Evolutionary conservation across 2,888 invertebrate species (phyloP), one percentile per base, ranked within the genome.

Genomic region (Spodoptera littoralis): DNA sequence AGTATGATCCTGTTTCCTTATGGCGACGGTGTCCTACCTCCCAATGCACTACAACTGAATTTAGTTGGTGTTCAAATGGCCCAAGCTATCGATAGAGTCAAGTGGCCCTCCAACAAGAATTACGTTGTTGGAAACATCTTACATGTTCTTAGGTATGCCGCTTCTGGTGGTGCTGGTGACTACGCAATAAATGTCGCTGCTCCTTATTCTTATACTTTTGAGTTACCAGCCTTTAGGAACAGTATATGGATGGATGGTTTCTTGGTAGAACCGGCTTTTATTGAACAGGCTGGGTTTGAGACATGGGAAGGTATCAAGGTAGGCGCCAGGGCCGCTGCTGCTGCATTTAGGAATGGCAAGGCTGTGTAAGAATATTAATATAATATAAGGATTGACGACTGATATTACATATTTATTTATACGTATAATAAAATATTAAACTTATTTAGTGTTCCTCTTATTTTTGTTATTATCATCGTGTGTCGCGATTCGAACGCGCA

Each of bases 91-190:
- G 91, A 92, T 47, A 82, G 83, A 11, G 92, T 94, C 56, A 95
- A 90, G 88, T 95, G 87, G 91, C 58, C 84, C 0, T 67, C 75
- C 0, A 90, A 92, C 11, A 88, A 88, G 0, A 85, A 86, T 46
- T 96, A 96, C 66, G 88, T 89, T 4, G 92, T 95, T 49, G 96
- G 96, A 3, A 95, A 91, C 57, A 80, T 90, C 53, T 92, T 94
- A 11, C 77, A 88, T n/a, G 86, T 96, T 0, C 84, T 95, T 73
- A 18, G 18, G 18, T 96, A 96, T 72, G 85, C 93, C 3, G 96
- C 96, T 2, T 92, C 96, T 42, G 97, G 96, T 13, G 95, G 95
- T 51, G 96, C 96, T 77, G 95, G 95, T 70, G 96, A 96, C 80
- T 97, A 95, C 88, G 95, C 95, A 0, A 93, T 93, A 77, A 92